Evolutionary conservation across 2,888 invertebrate genomes (phyloP).

Genomic region (Caradrina kadenii): DNA sequence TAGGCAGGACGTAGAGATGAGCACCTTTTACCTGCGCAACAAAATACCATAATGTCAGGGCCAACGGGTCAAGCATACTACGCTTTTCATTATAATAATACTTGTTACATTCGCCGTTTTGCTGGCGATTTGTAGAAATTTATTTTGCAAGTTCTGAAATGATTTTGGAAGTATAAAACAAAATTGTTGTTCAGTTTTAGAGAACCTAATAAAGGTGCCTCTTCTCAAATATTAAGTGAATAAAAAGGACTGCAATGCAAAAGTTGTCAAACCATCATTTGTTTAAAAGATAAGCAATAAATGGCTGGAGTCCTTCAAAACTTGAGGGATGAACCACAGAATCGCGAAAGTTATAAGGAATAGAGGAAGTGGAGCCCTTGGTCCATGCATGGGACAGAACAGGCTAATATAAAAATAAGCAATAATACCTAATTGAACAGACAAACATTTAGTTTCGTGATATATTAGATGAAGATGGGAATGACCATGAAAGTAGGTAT

Average conservation of each 20-base stretch:
- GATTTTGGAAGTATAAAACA: not conserved
- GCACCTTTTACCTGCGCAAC: constrained; percentile 79
- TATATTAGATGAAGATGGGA: constrained; percentile 19
- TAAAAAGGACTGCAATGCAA: too few relatives aligned
- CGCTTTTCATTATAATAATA: constrained; percentile 57
- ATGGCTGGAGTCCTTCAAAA: too few relatives aligned
- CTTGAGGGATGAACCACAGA: too few relatives aligned
- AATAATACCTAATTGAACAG: not conserved
- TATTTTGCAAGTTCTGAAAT: constrained; percentile 34
- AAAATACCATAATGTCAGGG: constrained; percentile 80
- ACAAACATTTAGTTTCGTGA: constrained; percentile 7
- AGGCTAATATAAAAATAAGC: not conserved
- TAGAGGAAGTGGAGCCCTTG: too few relatives aligned
- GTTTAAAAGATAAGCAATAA: not conserved
- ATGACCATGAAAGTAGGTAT: constrained; percentile 44
- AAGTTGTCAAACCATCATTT: too few relatives aligned
- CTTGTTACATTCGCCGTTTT: constrained; percentile 39
- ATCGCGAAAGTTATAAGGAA: too few relatives aligned
- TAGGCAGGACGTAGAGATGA: constrained; percentile 66
- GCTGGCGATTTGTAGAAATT: constrained; percentile 29
- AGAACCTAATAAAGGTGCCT: too few relatives aligned
- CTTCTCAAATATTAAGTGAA: too few relatives aligned
- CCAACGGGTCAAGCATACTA: constrained; percentile 64
- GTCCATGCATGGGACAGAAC: too few relatives aligned
- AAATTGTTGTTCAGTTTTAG: not conserved